Percentiles rank a stretch among this genome's conserved stretches.
Evolutionary conservation across 1,140 invertebrate species (phyloP).

Genomic region (Colletes latitarsis): DNA sequence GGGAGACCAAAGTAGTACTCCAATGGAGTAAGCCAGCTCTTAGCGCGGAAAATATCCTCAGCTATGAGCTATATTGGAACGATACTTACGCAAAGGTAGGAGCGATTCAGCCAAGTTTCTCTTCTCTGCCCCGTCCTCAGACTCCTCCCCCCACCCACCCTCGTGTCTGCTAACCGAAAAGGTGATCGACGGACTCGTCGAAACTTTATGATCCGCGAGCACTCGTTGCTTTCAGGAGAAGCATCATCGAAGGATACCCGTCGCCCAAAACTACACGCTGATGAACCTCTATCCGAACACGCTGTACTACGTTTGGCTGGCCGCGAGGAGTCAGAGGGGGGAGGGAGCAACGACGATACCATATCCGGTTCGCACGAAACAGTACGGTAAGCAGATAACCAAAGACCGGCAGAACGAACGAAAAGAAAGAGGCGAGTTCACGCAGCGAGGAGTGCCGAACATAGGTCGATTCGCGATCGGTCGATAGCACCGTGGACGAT

Average conservation of each 20-base stretch:
- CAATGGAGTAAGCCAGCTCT: constrained; percentile 95
- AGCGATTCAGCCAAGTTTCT: too few species aligned
- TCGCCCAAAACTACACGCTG: constrained; percentile 92
- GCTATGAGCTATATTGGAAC: constrained; percentile 98
- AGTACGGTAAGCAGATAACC: constrained; percentile 93
- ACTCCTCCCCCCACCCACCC: too few species aligned
- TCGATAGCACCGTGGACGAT: background rate
- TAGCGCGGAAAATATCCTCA: constrained; percentile 94
- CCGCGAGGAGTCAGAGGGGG: constrained; percentile 93
- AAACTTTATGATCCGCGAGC: background rate
- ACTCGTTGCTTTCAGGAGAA: constrained; percentile 80
- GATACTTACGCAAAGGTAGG: constrained; percentile 95
- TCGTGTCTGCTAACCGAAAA: too few species aligned
- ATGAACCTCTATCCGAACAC: constrained; percentile 96
- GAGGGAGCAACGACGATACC: constrained; percentile 97
- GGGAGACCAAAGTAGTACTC: constrained; percentile 91
- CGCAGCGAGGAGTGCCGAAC: constrained; percentile 79
- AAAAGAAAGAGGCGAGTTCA: constrained; percentile 69
- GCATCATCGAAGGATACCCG: constrained; percentile 87
- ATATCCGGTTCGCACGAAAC: constrained; percentile 95
- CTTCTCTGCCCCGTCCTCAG: too few species aligned
- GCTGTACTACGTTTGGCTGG: constrained; percentile 97
- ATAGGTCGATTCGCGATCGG: constrained; percentile 63
- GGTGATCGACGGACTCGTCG: background rate
- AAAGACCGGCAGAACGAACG: constrained; percentile 50